phyloP scores from a whole-genome alignment of 1,140 invertebrate genomes.

The Nasonia vitripennis region DNA sequence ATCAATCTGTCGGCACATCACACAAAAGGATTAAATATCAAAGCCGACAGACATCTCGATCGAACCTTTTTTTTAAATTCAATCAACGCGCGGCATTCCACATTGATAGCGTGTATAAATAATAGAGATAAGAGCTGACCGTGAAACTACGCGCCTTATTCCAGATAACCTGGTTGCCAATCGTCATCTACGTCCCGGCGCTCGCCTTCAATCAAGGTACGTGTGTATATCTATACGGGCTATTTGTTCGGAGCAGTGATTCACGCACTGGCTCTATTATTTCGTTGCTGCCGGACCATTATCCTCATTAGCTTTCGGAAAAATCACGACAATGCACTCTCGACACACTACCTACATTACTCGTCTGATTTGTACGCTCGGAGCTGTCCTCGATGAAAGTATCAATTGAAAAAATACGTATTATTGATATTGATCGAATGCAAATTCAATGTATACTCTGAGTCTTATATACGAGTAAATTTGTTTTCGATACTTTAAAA shows the following conservation, averaged over 20 bases:
- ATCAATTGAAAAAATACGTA: no score
- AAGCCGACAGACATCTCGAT: neutral
- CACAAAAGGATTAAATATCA: no score
- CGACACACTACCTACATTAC: neutral
- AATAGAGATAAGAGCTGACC: neutral
- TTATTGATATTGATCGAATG: no score
- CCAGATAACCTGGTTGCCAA: slow-evolving; percentile 81
- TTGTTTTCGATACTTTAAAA: no score
- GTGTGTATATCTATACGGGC: slow-evolving; percentile 6
- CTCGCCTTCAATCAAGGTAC: slow-evolving; percentile 85
- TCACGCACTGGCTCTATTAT: slow-evolving; percentile 3
- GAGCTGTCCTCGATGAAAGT: no score
- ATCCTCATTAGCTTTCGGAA: neutral
- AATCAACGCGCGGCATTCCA: no score
- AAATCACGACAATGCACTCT: neutral
- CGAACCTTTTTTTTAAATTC: no score
- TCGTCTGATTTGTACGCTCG: neutral
- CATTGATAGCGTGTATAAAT: neutral
- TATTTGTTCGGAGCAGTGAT: neutral
- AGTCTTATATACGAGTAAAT: no score
- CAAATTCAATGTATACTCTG: no score
- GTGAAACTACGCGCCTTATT: slow-evolving; percentile 62
- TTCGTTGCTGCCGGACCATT: neutral
- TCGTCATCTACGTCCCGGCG: slow-evolving; percentile 85
- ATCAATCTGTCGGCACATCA: no score